Evolutionary conservation across 2,888 invertebrate genomes (phyloP).

Genomic region (Cantharis rustica): DNA sequence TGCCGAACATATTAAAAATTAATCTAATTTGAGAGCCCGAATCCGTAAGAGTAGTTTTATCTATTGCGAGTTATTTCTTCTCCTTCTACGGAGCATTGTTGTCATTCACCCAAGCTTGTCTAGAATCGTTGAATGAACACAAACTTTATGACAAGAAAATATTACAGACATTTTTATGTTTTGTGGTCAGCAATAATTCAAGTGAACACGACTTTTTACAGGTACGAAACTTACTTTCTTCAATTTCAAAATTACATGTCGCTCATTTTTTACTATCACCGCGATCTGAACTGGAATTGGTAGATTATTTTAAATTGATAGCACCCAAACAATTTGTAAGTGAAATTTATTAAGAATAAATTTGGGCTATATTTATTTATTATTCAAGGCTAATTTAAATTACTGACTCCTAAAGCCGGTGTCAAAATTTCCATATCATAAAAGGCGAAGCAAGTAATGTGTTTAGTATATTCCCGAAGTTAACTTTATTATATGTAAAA

Average conservation of each 20-base stretch:
- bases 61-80: conserved; percentile 10
- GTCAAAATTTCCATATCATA: background rate
- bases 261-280: background rate
- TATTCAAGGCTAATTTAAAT: conserved; percentile 3
- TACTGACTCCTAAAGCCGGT: background rate
- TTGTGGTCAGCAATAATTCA: conserved; percentile 27
- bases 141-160: conserved; percentile 29
- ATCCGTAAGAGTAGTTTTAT: conserved; percentile 9
- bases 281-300: background rate
- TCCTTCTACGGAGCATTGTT: conserved; percentile 10
- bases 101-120: conserved; percentile 21
- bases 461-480: background rate
- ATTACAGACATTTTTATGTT: conserved; percentile 31
- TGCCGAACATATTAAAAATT: conserved; percentile 10
- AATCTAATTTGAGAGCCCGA: conserved; percentile 7
- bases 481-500: background rate
- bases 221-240: conserved; percentile 8
- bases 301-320: conserved; percentile 9
- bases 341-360: conserved; percentile 1
- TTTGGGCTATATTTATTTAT: background rate
- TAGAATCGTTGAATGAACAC: conserved; percentile 28
- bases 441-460: background rate
- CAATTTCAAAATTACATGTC: conserved; percentile 4
- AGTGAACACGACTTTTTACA: conserved; percentile 19
- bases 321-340: conserved; percentile 4